Conservation (phyloP, 2,113 vertebrate genomes). For the Chloropsis hardwickii region DNA sequence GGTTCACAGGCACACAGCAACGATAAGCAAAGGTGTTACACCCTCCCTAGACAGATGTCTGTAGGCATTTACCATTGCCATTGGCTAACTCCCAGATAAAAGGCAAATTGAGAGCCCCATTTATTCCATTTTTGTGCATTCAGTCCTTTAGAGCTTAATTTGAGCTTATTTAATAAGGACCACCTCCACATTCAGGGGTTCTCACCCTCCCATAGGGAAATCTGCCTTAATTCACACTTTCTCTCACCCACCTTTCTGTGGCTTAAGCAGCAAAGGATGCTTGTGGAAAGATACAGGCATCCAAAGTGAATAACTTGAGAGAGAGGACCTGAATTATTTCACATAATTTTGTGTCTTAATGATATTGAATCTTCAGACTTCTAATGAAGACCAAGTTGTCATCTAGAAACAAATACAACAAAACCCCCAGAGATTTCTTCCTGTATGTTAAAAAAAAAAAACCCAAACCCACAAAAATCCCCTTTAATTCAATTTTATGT, state of each 20-base stretch:
- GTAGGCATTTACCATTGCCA: background rate
- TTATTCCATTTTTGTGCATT: background rate
- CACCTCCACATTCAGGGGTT: background rate
- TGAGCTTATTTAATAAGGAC: background rate
- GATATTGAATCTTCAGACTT: background rate
- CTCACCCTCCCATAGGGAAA: background rate
- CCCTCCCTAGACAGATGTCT: background rate
- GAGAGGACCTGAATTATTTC: background rate
- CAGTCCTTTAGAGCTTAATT: background rate
- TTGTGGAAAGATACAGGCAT: background rate
- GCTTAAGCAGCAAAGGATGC: background rate
- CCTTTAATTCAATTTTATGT: background rate
- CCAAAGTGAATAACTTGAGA: background rate
- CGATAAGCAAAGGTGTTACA: background rate
- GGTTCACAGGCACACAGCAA: background rate
- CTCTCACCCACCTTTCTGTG: background rate
- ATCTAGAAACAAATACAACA: background rate
- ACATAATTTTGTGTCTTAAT: background rate
- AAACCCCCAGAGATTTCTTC: background rate
- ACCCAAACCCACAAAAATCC: fast-evolving
- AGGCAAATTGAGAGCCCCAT: background rate
- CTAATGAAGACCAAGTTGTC: background rate
- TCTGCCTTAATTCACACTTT: background rate
- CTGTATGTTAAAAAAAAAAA: background rate
- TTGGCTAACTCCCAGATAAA: background rate